Percentiles rank a stretch among this genome's conserved stretches.
Conservation (phyloP, 2,888 invertebrate species). For the Lithodes maja region DNA sequence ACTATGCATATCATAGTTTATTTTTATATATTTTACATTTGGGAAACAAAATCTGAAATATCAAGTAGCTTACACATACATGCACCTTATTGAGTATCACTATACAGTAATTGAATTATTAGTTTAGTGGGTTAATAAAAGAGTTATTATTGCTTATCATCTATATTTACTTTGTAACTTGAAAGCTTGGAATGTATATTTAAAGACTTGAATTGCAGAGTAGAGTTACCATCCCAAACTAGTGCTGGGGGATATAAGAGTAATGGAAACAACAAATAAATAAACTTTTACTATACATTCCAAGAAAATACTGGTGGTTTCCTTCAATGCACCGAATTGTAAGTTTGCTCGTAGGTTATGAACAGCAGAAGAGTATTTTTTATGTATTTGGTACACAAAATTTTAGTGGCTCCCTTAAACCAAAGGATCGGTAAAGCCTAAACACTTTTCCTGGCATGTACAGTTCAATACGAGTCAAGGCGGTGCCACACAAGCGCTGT, state of each 20-base stretch:
- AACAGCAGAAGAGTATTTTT: constrained; percentile 22
- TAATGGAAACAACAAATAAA: constrained; percentile 43
- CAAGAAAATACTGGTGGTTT: constrained; percentile 58
- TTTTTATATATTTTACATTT: no score
- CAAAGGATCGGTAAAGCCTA: constrained; percentile 33
- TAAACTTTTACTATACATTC: constrained; percentile 48
- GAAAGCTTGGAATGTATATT: constrained; percentile 70
- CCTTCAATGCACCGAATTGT: constrained; percentile 5
- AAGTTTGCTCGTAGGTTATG: constrained; percentile 1
- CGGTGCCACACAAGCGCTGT: no score
- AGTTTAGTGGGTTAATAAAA: background rate
- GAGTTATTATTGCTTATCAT: constrained; percentile 53
- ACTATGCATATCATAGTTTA: no score
- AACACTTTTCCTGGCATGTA: constrained; percentile 51
- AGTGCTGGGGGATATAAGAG: constrained; percentile 57
- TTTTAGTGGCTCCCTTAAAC: background rate
- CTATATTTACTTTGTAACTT: constrained; percentile 70
- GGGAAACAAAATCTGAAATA: no score
- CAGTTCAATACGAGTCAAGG: constrained; percentile 29
- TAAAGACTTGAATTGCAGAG: constrained; percentile 66
- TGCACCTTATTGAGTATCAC: no score
- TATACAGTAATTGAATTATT: no score
- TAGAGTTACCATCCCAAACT: constrained; percentile 60
- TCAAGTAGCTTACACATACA: no score
- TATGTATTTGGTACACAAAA: constrained; percentile 36